Evolutionary conservation across 2,113 vertebrate genomes (phyloP).

Genomic region (Maccullochella peelii): DNA sequence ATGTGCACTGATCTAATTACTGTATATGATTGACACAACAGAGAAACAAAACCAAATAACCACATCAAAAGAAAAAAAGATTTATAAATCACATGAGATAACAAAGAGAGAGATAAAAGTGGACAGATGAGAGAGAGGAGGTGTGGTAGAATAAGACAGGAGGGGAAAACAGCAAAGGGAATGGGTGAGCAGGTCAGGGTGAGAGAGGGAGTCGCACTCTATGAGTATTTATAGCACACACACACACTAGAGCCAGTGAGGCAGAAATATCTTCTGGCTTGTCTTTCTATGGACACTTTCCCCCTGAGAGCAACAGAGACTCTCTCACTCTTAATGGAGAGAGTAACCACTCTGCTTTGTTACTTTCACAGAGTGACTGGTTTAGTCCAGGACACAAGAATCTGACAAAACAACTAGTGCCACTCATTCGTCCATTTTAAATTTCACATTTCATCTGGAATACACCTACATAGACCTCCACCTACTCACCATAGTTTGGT

Average conservation of each 20-base stretch:
- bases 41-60: background rate
- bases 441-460: constrained; percentile 14
- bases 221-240: constrained; percentile 72
- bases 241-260: constrained; percentile 60
- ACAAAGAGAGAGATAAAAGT: constrained; percentile 26
- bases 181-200: constrained; percentile 42
- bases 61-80: background rate
- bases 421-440: constrained; percentile 3
- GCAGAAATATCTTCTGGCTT: constrained; percentile 70
- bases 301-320: constrained; percentile 59
- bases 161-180: constrained; percentile 31
- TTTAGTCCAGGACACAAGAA: constrained; percentile 34
- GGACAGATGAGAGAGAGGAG: background rate
- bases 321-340: constrained; percentile 52
- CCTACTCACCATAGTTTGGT: background rate
- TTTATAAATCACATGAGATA: constrained; percentile 3
- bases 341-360: constrained; percentile 41
- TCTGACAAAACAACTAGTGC: background rate
- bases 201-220: constrained; percentile 66
- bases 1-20: background rate
- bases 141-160: constrained; percentile 9
- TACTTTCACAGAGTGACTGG: constrained; percentile 31
- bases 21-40: background rate
- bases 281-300: constrained; percentile 63
- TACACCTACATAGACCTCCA: background rate